Base-by-base conservation (phyloP, 1,140 invertebrate species). In the Drosophila bifasciata region DNA sequence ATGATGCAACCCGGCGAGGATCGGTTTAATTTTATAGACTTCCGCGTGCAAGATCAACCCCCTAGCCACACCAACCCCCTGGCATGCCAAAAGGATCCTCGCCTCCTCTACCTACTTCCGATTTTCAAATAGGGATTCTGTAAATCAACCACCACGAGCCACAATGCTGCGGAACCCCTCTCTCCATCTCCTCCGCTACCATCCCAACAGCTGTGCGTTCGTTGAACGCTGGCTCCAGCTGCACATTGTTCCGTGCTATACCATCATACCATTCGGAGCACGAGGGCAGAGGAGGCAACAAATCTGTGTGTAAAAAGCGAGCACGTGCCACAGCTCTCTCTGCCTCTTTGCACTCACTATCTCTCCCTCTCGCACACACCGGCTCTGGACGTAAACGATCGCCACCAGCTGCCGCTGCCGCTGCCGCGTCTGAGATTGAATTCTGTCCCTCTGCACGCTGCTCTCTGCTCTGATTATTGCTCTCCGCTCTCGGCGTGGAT, bases 1-100 rank as follows among this genome's bases (percentile, higher is more conserved):
- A 91, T 91, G 89, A 91, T 91, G 89, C 89, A 90, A 89, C 66
- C 48, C 53, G 49, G 17, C 72, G n/a, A 89, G 81, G 76, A 90
- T 86, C 84, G 60, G 28, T 80, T 76, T 63, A 79, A 76, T 83
- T 90, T 89, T 91, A 90, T 80, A 74, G 81, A 80, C 68, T 76
- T 60, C 40, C 25, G 53, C n/a, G 44, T 17, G 17, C 32, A 46
- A 51, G 74, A 79, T 74, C 60, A 73, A 75, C 75, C 74, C 74
- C 72, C 66, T 60, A 23, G 25, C 36, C 16, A 21, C 45, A 60
- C 21, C 69, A 72, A 72, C 64, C 79, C 80, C 80, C 73, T 80
- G 32, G 19, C 32, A 36, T 73, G 53, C 51, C 58, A 56, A 53
- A 61, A 85, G 83, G 76, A 80, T 85, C 80, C 16, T 43, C 41